A percentile compares a stretch with the other conserved stretches of the same genome.
Conservation (phyloP, 30 jellyfish, hydroid and myxozoan genomes). For the Clytia hemisphaerica region DNA sequence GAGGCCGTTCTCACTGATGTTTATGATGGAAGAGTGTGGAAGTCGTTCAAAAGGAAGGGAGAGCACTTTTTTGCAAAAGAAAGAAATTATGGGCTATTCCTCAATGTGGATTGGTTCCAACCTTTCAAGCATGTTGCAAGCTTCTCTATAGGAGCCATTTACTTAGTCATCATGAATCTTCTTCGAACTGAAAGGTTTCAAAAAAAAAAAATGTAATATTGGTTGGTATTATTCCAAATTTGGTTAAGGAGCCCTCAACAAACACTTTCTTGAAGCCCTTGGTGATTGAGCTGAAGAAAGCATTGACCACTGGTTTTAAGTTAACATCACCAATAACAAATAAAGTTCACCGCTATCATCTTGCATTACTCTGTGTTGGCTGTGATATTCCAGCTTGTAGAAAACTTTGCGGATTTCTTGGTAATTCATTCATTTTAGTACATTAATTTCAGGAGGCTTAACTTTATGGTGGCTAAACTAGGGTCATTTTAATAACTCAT, state of each 20-base stretch:
- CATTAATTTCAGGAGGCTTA: not conserved
- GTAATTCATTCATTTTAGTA: slow-evolving; percentile 2
- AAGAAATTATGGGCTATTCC: not conserved
- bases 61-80: not conserved
- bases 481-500: no score
- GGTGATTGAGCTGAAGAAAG: slow-evolving; percentile 12
- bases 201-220: not conserved
- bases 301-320: slow-evolving; percentile 1
- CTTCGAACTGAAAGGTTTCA: slow-evolving; percentile 23
- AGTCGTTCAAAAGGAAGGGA: not conserved
- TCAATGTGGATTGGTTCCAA: slow-evolving; percentile 5
- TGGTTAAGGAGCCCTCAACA: slow-evolving; percentile 20
- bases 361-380: slow-evolving; percentile 27
- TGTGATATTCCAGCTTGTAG: slow-evolving; percentile 38
- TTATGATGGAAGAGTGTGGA: slow-evolving; percentile 5
- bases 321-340: not conserved
- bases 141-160: slow-evolving; percentile 12
- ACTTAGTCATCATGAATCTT: slow-evolving; percentile 1
- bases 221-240: slow-evolving; percentile 11
- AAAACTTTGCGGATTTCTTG: slow-evolving; percentile 31
- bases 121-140: slow-evolving; percentile 10
- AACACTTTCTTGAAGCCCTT: slow-evolving; percentile 9
- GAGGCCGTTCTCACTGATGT: not conserved
- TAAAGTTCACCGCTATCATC: not conserved
- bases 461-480: no score